Percentiles rank a stretch among this genome's conserved stretches.
Evolutionary conservation across 2,888 invertebrate genomes (phyloP).

Genomic region (Cylloceria caligata): DNA sequence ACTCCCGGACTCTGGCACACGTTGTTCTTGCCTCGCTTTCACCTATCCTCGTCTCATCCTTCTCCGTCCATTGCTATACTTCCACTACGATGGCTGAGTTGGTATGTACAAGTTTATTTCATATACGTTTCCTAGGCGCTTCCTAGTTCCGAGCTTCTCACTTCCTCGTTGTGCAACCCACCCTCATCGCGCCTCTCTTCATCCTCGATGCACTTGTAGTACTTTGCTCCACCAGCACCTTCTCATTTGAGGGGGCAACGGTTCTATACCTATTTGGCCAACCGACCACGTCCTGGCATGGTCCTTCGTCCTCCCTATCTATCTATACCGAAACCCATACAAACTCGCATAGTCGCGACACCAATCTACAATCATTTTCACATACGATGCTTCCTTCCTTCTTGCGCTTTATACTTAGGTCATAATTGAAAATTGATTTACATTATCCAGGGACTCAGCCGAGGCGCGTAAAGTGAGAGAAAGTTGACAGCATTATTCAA

Average conservation of each 20-base stretch:
- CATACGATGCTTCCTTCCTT: not conserved
- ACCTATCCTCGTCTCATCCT: conserved; percentile 21
- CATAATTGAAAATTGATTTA: conserved; percentile 86
- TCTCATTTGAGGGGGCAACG: not conserved
- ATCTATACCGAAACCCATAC: conserved; percentile 47
- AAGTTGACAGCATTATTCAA: conserved; percentile 1
- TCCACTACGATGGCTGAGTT: conserved; percentile 1
- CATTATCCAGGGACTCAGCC: conserved; percentile 83
- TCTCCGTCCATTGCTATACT: conserved; percentile 17
- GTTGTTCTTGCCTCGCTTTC: conserved; percentile 26
- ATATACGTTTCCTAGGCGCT: conserved; percentile 35
- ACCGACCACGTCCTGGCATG: conserved; percentile 6
- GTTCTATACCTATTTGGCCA: conserved; percentile 10
- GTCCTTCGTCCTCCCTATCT: conserved; percentile 50
- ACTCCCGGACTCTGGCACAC: conserved; percentile 7
- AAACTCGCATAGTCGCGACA: conserved; percentile 10
- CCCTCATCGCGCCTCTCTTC: not conserved
- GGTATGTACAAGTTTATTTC: conserved; percentile 34
- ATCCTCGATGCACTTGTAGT: not conserved
- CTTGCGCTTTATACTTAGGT: conserved; percentile 66
- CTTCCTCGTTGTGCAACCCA: not conserved
- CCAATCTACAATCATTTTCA: conserved; percentile 3
- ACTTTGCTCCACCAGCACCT: conserved; percentile 2
- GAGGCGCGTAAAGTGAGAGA: conserved; percentile 75
- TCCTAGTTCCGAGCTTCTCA: conserved; percentile 22